phyloP scores from a whole-genome alignment of 2,888 invertebrate species.

The Argynnis bischoffii region DNA sequence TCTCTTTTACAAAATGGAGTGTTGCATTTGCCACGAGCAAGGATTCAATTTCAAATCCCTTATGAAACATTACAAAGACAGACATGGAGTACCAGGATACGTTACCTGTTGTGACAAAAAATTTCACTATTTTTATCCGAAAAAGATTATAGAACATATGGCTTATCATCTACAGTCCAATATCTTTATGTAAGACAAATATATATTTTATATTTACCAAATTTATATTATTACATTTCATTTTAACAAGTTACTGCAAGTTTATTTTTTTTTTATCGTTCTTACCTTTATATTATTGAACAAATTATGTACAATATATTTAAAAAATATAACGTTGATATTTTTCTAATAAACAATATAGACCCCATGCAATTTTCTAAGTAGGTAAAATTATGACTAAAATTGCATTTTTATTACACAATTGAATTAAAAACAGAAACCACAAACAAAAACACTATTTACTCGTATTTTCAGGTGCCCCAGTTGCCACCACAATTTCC shows the following conservation, averaged over 20 bases:
- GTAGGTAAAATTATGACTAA: too few relatives aligned
- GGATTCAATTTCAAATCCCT: slow-evolving; percentile 73
- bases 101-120: slow-evolving; percentile 76
- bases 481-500: slow-evolving; percentile 75
- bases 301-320: too few relatives aligned
- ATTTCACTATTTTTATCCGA: slow-evolving; percentile 76
- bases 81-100: slow-evolving; percentile 76
- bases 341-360: too few relatives aligned
- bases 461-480: slow-evolving; percentile 56
- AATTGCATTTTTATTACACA: too few relatives aligned
- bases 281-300: too few relatives aligned
- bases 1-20: slow-evolving; percentile 77
- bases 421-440: too few relatives aligned
- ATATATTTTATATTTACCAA: not conserved
- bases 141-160: slow-evolving; percentile 78
- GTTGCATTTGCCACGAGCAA: slow-evolving; percentile 72
- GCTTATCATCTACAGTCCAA: slow-evolving; percentile 74
- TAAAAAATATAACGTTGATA: too few relatives aligned
- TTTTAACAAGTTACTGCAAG: too few relatives aligned
- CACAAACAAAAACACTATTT: not conserved
- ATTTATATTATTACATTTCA: too few relatives aligned
- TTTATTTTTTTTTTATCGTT: too few relatives aligned
- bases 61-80: slow-evolving; percentile 76
- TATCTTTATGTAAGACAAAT: slow-evolving; percentile 70
- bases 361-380: too few relatives aligned